phyloP scores from a whole-genome alignment of 2,797 vertebrate genomes.

The Mus caroli region DNA sequence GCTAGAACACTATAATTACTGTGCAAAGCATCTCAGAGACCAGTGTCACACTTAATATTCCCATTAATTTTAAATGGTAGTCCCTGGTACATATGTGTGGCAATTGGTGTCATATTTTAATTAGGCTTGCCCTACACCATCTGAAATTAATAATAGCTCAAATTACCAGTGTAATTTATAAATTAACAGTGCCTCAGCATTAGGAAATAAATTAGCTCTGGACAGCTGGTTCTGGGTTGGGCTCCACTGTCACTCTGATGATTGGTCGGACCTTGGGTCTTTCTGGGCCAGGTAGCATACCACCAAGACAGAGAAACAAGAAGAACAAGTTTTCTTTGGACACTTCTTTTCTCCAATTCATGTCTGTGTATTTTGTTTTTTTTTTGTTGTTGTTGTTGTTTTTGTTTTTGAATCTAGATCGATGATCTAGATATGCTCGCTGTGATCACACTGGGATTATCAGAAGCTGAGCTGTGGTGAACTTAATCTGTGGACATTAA shows the following conservation, averaged over 20 bases:
- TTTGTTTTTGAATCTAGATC: neutral
- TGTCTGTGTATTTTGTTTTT: fast-evolving
- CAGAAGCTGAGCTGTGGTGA: neutral
- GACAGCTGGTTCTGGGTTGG: slow-evolving; percentile 89
- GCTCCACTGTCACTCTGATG: slow-evolving; percentile 76
- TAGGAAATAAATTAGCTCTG: slow-evolving; percentile 91
- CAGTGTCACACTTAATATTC: slow-evolving; percentile 90
- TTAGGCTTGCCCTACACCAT: slow-evolving; percentile 92
- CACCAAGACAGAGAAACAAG: neutral
- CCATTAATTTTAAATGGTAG: slow-evolving; percentile 91
- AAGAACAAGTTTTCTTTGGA: neutral
- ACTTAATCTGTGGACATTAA: neutral
- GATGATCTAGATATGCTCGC: neutral
- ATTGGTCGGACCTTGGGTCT: slow-evolving; percentile 67
- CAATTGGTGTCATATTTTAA: slow-evolving; percentile 92
- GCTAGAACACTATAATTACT: slow-evolving; percentile 84
- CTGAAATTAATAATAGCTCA: slow-evolving; percentile 92
- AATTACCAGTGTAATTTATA: slow-evolving; percentile 93
- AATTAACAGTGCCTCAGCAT: slow-evolving; percentile 90
- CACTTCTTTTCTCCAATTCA: neutral
- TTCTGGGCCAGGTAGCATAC: fast-evolving
- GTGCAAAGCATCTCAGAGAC: slow-evolving; percentile 82
- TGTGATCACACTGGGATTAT: neutral
- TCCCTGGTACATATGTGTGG: slow-evolving; percentile 91
- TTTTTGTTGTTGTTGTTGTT: too few relatives aligned